Base-by-base conservation (phyloP, 2,113 vertebrate species). In the Hyperopisus bebe region DNA sequence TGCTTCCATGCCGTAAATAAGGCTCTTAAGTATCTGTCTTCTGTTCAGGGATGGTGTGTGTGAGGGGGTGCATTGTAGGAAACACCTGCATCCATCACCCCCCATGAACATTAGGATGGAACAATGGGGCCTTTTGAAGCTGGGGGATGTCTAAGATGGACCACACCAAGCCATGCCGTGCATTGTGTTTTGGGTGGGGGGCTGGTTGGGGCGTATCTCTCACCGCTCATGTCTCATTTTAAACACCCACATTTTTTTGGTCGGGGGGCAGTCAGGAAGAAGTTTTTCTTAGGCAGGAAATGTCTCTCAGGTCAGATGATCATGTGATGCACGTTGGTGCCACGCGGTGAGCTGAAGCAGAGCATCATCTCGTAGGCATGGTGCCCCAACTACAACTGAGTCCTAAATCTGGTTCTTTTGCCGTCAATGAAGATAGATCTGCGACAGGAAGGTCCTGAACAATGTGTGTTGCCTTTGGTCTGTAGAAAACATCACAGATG, bases 41-140 rank as follows among this genome's bases (percentile, higher is more conserved):
- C 46, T 11, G 31, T 11, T 44, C 24, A 17, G 62, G 90, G 48
- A 62, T 62, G 6, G 55, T 62, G 55, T n/a, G 53, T 55, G 17
- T 58, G 51, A 89, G 80, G 87, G 82, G 31, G 24, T 90, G 86
- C 88, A 91, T 74, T 70, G 86, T 89, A 93, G 92, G 92, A 93
- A 93, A 90, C 86, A 88, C 77, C 24, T 84, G 82, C 85, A 58
- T 85, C 51, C 89, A 66, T 92, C 88, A 50, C 91, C 88, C 74
- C 74, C 89, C 88, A 88, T 86, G 39, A 74, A 89, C 83, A 82
- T 89, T 7, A 39, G 11, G 82, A 24, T 82, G 90, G 87, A 93
- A 94, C 93, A 93, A 95, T 93, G 48, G 91, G 53, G 42, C 47
- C 46, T 89, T 88, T 90, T 35, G 11, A 35, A 62, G 66, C 88